Conservation (phyloP, 2,113 vertebrate genomes). For the Pyxicephalus adspersus region DNA sequence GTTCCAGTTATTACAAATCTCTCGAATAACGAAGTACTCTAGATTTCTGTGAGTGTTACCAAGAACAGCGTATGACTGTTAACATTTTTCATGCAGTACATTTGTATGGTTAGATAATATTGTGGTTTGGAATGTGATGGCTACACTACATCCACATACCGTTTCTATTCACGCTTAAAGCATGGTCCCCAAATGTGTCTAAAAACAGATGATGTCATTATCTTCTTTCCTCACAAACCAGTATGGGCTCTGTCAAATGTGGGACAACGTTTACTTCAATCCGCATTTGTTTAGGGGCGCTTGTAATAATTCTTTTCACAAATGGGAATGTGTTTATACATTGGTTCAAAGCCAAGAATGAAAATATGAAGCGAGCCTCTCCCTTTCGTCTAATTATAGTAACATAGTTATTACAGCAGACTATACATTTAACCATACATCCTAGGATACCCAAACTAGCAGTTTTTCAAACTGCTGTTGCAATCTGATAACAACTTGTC, state of each 20-base stretch:
- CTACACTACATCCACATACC: too few species aligned
- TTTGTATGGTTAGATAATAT: neutral
- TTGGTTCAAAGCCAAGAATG: conserved; percentile 11
- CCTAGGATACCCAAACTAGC: conserved; percentile 10
- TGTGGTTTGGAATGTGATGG: too few species aligned
- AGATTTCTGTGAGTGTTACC: neutral
- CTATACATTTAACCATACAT: neutral
- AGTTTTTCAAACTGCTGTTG: too few species aligned
- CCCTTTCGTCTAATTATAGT: neutral
- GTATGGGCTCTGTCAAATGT: neutral
- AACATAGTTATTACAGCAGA: conserved; percentile 23
- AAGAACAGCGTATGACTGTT: conserved; percentile 14
- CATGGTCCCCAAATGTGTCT: conserved; percentile 72
- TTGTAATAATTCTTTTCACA: conserved; percentile 7
- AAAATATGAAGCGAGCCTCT: conserved; percentile 4
- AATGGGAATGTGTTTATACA: neutral
- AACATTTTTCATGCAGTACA: neutral
- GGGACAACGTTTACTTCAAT: conserved; percentile 6
- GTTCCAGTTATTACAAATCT: too few species aligned
- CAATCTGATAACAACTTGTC: too few species aligned
- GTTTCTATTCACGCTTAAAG: conserved; percentile 73
- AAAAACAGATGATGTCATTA: neutral
- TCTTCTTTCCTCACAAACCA: neutral
- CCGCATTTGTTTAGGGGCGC: conserved; percentile 1
- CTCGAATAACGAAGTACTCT: too few species aligned